phyloP scores from a whole-genome alignment of 2,888 invertebrate species.

The Lomographa bimaculata region DNA sequence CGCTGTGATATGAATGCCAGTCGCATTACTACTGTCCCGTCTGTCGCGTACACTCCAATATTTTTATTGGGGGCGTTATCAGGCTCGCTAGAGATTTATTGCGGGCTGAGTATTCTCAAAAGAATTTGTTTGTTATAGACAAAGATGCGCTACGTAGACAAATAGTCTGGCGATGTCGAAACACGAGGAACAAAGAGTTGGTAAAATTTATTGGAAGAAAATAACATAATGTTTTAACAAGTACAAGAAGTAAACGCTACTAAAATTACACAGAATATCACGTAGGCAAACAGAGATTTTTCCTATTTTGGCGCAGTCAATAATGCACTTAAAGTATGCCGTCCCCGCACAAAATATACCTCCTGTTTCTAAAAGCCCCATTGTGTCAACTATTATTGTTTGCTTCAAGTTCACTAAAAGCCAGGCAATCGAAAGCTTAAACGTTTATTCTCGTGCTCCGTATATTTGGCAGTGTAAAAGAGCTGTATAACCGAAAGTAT shows the following conservation, averaged over 20 bases:
- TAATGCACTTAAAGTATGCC: constrained; percentile 55
- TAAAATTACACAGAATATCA: no score
- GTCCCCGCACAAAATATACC: constrained; percentile 58
- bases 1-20: constrained; percentile 46
- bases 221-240: no score
- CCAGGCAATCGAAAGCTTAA: constrained; percentile 56
- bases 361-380: constrained; percentile 62
- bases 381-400: constrained; percentile 66
- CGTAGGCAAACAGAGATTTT: constrained; percentile 16
- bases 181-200: no score
- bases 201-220: no score
- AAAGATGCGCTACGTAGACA: constrained; percentile 8
- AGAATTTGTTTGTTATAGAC: constrained; percentile 20
- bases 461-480: constrained; percentile 25
- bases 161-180: constrained; percentile 14
- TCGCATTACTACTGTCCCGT: constrained; percentile 30
- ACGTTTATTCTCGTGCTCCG: constrained; percentile 41
- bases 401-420: constrained; percentile 61
- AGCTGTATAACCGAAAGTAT: no score
- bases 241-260: no score
- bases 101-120: constrained; percentile 21
- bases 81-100: constrained; percentile 28
- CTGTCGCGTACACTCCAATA: constrained; percentile 32
- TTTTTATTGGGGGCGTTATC: constrained; percentile 34
- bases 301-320: constrained; percentile 34